Evolutionary conservation across 2,797 vertebrate species (phyloP).

Genomic region (Spheniscus humboldti): DNA sequence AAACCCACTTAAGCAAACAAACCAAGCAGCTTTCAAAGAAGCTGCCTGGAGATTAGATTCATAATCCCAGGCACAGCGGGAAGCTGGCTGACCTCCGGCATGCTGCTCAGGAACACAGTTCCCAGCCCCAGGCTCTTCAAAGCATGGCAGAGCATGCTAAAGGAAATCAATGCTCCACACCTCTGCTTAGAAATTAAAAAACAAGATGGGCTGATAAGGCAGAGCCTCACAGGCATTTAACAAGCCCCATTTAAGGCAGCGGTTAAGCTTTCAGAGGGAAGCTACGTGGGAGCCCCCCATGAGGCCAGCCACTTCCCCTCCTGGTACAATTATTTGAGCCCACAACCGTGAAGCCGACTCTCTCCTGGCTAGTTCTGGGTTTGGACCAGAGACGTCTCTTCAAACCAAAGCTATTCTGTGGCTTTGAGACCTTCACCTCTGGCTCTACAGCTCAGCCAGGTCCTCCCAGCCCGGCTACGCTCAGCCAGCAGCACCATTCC

Average conservation of each 20-base stretch:
- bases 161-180: not conserved
- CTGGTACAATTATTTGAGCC: not conserved
- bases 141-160: not conserved
- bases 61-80: not conserved
- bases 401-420: not conserved
- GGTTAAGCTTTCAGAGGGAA: not conserved
- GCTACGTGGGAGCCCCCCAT: rapidly evolving
- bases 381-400: not conserved
- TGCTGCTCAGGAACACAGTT: not conserved
- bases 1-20: not conserved
- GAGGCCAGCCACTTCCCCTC: not conserved
- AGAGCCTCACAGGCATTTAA: not conserved
- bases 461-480: not conserved
- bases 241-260: not conserved
- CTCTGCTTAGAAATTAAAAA: not conserved
- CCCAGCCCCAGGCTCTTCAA: not conserved
- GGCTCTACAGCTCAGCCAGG: not conserved
- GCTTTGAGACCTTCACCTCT: not conserved
- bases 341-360: rapidly evolving
- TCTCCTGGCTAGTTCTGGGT: not conserved
- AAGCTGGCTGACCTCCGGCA: not conserved
- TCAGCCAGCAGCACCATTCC: not conserved
- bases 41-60: not conserved
- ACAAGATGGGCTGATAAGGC: not conserved
- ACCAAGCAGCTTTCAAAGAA: not conserved